phyloP scores from a whole-genome alignment of 53 echinoderm and acorn worm genomes.

The Astropecten irregularis region DNA sequence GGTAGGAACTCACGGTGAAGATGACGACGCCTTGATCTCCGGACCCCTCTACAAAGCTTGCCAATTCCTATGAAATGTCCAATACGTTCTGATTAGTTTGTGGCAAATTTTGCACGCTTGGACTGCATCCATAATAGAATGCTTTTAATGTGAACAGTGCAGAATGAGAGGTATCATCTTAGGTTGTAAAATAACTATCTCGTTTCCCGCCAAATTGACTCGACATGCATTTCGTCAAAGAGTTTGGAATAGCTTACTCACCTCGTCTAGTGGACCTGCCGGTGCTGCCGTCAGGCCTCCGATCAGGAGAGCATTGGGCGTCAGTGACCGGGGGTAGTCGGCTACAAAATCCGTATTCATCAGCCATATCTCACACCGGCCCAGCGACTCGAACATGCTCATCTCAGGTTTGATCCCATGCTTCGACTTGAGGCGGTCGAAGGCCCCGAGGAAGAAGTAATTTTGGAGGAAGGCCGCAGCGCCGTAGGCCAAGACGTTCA shows the following conservation, averaged over 20 bases:
- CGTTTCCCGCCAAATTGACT: too few relatives aligned
- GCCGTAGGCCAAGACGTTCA: constrained; percentile 61
- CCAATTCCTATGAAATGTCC: constrained; percentile 63
- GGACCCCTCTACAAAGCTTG: constrained; percentile 54
- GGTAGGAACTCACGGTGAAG: constrained; percentile 68
- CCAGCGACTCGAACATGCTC: constrained; percentile 26
- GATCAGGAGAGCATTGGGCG: constrained; percentile 67
- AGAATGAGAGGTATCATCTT: too few relatives aligned
- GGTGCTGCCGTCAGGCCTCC: constrained; percentile 74
- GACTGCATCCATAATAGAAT: too few relatives aligned
- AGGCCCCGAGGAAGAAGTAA: constrained; percentile 60
- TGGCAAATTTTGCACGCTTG: too few relatives aligned
- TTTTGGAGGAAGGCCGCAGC: constrained; percentile 38
- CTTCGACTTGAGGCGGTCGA: constrained; percentile 53
- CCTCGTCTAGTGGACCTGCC: constrained; percentile 59
- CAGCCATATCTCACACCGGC: constrained; percentile 75
- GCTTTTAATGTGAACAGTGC: background rate
- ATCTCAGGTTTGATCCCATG: constrained; percentile 53
- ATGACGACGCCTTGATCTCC: constrained; percentile 63
- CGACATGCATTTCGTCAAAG: too few relatives aligned
- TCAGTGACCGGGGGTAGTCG: constrained; percentile 77
- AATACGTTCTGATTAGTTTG: too few relatives aligned
- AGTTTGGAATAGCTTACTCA: too few relatives aligned
- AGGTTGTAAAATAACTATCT: too few relatives aligned
- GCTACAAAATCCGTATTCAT: constrained; percentile 68